Conservation (phyloP, 2,113 vertebrate species). For the Phylloscopus trochilus region DNA sequence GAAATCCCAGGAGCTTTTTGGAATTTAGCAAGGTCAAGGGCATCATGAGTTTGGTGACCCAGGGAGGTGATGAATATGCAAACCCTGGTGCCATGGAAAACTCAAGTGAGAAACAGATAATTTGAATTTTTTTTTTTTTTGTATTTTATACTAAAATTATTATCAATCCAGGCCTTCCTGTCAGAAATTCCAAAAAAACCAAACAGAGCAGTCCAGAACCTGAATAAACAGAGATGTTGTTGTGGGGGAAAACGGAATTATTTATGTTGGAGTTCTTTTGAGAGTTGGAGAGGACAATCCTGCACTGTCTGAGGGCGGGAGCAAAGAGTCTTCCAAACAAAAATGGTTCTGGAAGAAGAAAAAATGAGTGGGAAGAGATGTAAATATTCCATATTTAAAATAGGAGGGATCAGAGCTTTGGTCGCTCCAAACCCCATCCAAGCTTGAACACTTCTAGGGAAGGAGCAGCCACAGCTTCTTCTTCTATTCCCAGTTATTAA, state of each 20-base stretch:
- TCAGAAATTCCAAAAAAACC: not conserved
- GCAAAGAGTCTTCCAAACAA: not conserved
- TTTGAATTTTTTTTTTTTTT: not conserved
- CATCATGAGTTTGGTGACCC: not conserved
- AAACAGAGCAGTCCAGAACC: not conserved
- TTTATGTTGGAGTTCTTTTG: not conserved
- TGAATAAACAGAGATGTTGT: not conserved
- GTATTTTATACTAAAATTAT: not conserved
- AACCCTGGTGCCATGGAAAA: not conserved
- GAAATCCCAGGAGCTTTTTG: not conserved
- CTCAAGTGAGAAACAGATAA: not conserved
- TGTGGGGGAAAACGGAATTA: not conserved
- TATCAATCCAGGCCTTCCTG: not conserved
- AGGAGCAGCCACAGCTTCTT: not conserved
- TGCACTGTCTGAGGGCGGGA: not conserved
- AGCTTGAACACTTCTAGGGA: not conserved
- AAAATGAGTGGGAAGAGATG: not conserved
- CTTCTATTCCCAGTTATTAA: not conserved
- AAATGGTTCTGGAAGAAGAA: not conserved
- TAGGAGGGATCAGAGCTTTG: not conserved
- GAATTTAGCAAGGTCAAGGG: conserved; percentile 3
- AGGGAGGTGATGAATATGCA: not conserved
- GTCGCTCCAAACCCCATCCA: not conserved
- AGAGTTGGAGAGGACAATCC: not conserved
- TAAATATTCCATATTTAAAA: not conserved